Evolutionary conservation across 2,797 vertebrate genomes (phyloP).

Genomic region (Sebastes ruberrimus): DNA sequence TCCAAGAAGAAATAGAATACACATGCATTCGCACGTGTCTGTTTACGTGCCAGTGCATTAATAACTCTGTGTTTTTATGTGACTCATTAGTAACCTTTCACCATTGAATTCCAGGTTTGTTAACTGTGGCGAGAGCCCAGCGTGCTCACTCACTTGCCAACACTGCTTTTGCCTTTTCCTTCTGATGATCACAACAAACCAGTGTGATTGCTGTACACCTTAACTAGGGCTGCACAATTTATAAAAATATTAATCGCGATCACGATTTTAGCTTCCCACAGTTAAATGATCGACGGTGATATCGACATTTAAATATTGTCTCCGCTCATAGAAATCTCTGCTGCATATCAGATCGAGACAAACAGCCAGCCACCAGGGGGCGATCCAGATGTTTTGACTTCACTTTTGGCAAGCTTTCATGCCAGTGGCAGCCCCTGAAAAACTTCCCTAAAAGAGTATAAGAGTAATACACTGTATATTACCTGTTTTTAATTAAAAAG

Average conservation of each 20-base stretch:
- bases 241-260: too few species aligned
- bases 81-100: slow-evolving; percentile 66
- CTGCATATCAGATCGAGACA: too few species aligned
- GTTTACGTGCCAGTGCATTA: slow-evolving; percentile 23
- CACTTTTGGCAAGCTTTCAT: too few species aligned
- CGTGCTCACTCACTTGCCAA: neutral
- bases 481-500: rapidly evolving
- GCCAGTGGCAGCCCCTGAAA: too few species aligned
- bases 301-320: too few species aligned
- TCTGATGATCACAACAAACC: neutral
- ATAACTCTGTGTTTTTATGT: slow-evolving; percentile 33
- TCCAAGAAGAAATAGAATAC: slow-evolving; percentile 18
- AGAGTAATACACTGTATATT: too few species aligned
- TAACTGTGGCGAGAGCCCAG: slow-evolving; percentile 1
- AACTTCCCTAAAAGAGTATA: rapidly evolving
- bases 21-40: neutral
- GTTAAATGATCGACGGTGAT: too few species aligned
- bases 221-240: too few species aligned
- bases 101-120: slow-evolving; percentile 28
- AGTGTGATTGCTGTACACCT: neutral
- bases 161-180: neutral
- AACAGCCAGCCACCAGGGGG: too few species aligned
- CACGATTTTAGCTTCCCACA: too few species aligned
- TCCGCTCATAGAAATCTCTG: too few species aligned
- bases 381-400: too few species aligned